Percentiles rank a stretch among this genome's conserved stretches.
phyloP scores from a whole-genome alignment of 2,888 invertebrate species.

The Tanypteryx hageni region DNA sequence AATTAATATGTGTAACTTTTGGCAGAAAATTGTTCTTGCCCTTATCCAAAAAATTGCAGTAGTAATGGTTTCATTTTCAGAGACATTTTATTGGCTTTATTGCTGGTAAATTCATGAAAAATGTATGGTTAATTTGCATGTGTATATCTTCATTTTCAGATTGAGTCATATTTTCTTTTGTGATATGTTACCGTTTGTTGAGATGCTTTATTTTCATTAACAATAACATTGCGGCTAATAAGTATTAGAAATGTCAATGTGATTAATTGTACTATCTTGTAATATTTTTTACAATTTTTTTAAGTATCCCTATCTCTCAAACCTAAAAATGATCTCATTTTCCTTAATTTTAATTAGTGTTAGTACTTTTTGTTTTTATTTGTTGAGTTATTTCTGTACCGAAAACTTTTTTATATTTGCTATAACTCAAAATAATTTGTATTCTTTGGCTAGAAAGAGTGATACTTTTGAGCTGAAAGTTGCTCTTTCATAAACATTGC shows the following conservation, averaged over 20 bases:
- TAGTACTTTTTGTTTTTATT: constrained; percentile 1
- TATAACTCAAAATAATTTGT: background rate
- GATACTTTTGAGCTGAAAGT: background rate
- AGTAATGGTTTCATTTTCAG: background rate
- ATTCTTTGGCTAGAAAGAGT: background rate
- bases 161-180: constrained; percentile 21
- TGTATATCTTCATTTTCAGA: background rate
- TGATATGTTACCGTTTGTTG: constrained; percentile 50
- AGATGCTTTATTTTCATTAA: constrained; percentile 27
- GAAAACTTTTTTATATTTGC: background rate
- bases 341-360: background rate
- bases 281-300: constrained; percentile 30
- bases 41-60: background rate
- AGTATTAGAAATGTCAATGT: constrained; percentile 1
- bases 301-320: background rate
- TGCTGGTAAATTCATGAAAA: background rate
- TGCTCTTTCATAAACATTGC: constrained; percentile 1
- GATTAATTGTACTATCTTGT: constrained; percentile 11
- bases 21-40: background rate
- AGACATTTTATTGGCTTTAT: background rate
- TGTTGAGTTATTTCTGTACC: background rate
- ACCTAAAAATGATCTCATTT: constrained; percentile 45
- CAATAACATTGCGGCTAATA: background rate
- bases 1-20: constrained; percentile 28
- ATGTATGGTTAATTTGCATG: background rate